Base-by-base conservation (phyloP, 2,113 vertebrate genomes). In the Zosterops borbonicus region DNA sequence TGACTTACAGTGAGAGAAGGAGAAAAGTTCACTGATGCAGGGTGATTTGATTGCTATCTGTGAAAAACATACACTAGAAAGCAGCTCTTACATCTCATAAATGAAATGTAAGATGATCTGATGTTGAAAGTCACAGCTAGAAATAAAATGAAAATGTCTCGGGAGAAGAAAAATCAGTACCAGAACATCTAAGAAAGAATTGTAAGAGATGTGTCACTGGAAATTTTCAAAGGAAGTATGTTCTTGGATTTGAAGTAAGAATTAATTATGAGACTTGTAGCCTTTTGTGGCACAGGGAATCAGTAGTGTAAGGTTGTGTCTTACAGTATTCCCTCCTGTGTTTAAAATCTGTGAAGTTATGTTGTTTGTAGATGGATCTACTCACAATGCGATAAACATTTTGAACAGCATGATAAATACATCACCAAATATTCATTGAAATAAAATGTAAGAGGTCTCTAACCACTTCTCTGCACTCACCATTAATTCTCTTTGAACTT, bases 161-260 rank as follows among this genome's bases (percentile, higher is more conserved):
- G 60, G 39, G 35, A 92, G 81, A 77, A 63, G 55, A 83, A 93
- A 94, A 94, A 86, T 65, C 71, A 70, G 39, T 62, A 56, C 23
- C 1, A 2, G 37, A 84, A 68, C 22, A n/a, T 78, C 60, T 59
- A 63, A 93, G 42, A 37, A 83, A 86, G 39, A 81, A 63, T 31
- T 90, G 9, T 31, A 63, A 58, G 59, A 58, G 63, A 80, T 28
- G 25, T 55, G 69, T 73, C 55, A 46, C 50, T 67, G 50, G 37
- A 88, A 92, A 70, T 92, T 86, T 90, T 93, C 68, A 86, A 94
- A 90, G 35, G 25, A 70, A 69, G 35, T 39, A 29, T 67, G 52
- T 31, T 81, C 35, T 81, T 90, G 71, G 46, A 55, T 74, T 83
- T 81, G 55, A 77, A 86, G 39, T 39, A 83, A 53, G 64, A 80